phyloP scores from a whole-genome alignment of 2,888 invertebrate species.

The Tromatobia lineatoria region DNA sequence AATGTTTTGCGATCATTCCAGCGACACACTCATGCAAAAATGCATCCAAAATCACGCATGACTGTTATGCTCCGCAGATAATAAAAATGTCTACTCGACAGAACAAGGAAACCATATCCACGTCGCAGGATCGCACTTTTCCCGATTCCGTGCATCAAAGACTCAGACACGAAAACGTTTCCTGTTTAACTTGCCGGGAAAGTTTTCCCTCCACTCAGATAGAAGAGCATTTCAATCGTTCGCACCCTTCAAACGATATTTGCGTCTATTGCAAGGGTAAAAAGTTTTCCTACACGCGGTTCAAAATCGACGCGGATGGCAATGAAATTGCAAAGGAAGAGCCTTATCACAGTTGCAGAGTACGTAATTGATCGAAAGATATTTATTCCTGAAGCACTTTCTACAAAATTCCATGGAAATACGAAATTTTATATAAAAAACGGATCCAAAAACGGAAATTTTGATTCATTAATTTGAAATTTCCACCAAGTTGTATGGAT shows the following conservation, averaged over 20 bases:
- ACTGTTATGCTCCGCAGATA: conserved; percentile 24
- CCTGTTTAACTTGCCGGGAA: conserved; percentile 77
- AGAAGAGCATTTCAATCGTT: conserved; percentile 77
- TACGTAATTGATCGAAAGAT: conserved; percentile 34
- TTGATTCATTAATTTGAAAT: too few species aligned
- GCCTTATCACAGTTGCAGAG: conserved; percentile 77
- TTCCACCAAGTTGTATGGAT: too few species aligned
- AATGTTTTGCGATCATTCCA: too few species aligned
- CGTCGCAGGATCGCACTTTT: conserved; percentile 64
- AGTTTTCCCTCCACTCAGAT: conserved; percentile 77
- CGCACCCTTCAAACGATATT: conserved; percentile 73
- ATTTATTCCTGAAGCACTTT: conserved; percentile 1
- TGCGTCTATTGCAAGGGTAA: conserved; percentile 80
- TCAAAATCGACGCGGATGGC: conserved; percentile 67
- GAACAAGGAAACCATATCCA: background rate
- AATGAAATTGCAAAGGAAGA: conserved; percentile 66
- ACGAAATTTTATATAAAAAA: background rate
- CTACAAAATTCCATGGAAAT: conserved; percentile 3
- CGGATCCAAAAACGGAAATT: too few species aligned
- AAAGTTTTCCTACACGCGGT: conserved; percentile 77
- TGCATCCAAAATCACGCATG: background rate
- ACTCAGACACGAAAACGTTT: conserved; percentile 73
- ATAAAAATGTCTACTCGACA: conserved; percentile 36
- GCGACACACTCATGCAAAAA: too few species aligned
- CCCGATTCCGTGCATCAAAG: conserved; percentile 82